Evolutionary conservation across 2,797 vertebrate species (phyloP), one percentile per base, ranked within the genome.

Genomic region (Microctenopoma lineatum): DNA sequence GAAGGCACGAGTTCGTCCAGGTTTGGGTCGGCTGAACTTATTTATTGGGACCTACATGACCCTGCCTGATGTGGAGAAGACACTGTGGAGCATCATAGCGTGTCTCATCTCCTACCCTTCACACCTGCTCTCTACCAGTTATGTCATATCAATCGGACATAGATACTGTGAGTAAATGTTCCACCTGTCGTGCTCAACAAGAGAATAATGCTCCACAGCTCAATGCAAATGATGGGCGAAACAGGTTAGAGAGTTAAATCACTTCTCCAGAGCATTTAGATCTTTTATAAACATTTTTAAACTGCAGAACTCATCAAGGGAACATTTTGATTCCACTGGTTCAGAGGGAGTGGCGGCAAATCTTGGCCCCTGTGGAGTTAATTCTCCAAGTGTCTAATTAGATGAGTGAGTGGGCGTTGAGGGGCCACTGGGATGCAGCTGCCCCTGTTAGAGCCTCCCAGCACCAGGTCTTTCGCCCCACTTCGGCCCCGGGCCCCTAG

Each of bases 331-430:
- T 39, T 57, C 10, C 38, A 48, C 51, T 15, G 41, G 45, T 67
- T 70, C 26, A 50, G 41, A 59, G 46, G 66, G 59, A 42, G 36
- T 10, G 48, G 65, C 83, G 56, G 67, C 46, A 56, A 51, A 38
- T 65, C 41, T 72, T 39, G 5, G 59, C 64, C 53, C 67, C 69
- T 45, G 44, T 50, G 2, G 80, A 83, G 81, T 86, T 85, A 69
- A 80, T 85, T 89, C 81, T 85, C 78, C 61, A 54, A 76, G 53
- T 67, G 79, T 81, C 87, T 87, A 52, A 81, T 90, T 88, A 87
- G 84, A 87, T 83, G 88, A 91, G 89, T 80, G 82, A 83, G 77
- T 13, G 1, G 21, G 58, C 2, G 39, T 52, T 52, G 67, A 81
- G 68, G 69, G 54, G 57, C 61, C 0, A 70, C 70, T 67, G 73